Evolutionary conservation across 2,888 invertebrate species (phyloP).

Genomic region (Rhimphoctona megacephalus): DNA sequence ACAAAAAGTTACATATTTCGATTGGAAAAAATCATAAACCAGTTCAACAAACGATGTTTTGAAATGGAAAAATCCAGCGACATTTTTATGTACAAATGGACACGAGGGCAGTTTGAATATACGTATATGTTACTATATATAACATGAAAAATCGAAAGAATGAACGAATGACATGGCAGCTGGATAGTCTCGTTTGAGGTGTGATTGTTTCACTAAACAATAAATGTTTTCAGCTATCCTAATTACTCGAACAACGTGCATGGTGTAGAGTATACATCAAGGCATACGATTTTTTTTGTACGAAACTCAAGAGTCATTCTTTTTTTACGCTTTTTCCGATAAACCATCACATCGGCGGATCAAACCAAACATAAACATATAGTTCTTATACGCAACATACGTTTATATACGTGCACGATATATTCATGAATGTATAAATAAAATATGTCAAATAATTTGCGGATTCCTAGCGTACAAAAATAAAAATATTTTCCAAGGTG

Average conservation of each 20-base stretch:
- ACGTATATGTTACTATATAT: background rate
- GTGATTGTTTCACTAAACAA: slow-evolving; percentile 60
- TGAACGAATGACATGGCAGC: slow-evolving; percentile 34
- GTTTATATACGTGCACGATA: background rate
- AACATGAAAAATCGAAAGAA: slow-evolving; percentile 26
- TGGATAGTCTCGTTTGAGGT: slow-evolving; percentile 53
- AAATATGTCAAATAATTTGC: background rate
- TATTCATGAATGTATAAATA: background rate
- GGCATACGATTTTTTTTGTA: slow-evolving; percentile 8
- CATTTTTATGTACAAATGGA: background rate
- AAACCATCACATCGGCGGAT: slow-evolving; percentile 44
- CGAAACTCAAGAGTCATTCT: slow-evolving; percentile 8
- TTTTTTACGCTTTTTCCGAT: slow-evolving; percentile 33
- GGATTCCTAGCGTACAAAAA: background rate
- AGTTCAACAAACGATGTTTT: no score
- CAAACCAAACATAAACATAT: background rate
- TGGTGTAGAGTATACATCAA: slow-evolving; percentile 6
- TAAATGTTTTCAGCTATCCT: slow-evolving; percentile 52
- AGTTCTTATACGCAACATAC: background rate
- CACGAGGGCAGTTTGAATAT: slow-evolving; percentile 7
- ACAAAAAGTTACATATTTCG: no score
- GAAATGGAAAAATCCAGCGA: no score
- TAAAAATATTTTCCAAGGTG: slow-evolving; percentile 8
- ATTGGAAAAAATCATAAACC: no score
- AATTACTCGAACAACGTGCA: slow-evolving; percentile 50